These are phyloP conservation scores for Ctenodactylus gundi DNA, from an alignment of 2,113 vertebrate species.

Conservation along the genomic window DNA sequence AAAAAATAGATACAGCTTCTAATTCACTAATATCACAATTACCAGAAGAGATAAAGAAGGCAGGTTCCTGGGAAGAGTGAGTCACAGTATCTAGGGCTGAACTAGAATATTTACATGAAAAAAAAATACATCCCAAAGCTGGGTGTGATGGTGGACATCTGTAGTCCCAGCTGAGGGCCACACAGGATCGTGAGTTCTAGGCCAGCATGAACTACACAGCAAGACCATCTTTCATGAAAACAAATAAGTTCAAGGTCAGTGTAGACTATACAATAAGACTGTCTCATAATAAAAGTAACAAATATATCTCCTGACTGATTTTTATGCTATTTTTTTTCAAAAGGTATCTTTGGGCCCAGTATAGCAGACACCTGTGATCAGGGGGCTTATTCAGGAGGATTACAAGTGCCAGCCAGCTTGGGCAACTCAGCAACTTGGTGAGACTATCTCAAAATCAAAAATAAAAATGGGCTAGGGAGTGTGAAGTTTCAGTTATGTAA, in stretches of 20 bases:
- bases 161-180: not conserved
- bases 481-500: too few species aligned
- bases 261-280: not conserved
- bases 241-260: not conserved
- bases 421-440: too few species aligned
- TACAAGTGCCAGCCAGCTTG: too few species aligned
- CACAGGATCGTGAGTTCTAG: not conserved
- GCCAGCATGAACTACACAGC: not conserved
- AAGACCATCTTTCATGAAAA: too few species aligned
- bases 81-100: not conserved
- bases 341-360: too few species aligned
- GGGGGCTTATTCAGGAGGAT: too few species aligned
- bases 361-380: too few species aligned
- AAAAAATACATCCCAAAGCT: not conserved
- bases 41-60: not conserved
- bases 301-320: too few species aligned
- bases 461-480: too few species aligned
- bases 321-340: too few species aligned
- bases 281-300: not conserved
- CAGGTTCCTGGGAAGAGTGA: not conserved
- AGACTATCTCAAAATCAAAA: too few species aligned
- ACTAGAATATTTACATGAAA: not conserved
- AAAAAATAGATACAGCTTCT: constrained; percentile 15
- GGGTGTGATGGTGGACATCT: not conserved
- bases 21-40: not conserved